Conservation (phyloP, 2,888 invertebrate species). For the Parnassius orleans region DNA sequence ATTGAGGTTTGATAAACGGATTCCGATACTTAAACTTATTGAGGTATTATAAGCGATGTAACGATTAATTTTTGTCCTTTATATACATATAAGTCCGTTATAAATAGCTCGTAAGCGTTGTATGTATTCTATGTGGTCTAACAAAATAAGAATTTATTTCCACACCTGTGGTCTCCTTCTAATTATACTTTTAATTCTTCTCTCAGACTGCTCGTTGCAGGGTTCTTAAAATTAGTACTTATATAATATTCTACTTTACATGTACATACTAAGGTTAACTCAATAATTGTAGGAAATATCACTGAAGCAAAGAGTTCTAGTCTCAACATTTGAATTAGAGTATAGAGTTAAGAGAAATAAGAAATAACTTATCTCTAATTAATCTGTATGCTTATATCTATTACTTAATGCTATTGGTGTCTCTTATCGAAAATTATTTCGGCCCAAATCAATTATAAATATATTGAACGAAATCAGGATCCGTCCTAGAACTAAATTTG, state of each 20-base stretch:
- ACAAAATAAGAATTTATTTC: slow-evolving; percentile 46
- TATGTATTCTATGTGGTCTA: slow-evolving; percentile 50
- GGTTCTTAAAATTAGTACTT: neutral
- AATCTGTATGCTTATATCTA: slow-evolving; percentile 7
- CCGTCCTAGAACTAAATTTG: slow-evolving; percentile 36
- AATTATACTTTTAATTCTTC: slow-evolving; percentile 5
- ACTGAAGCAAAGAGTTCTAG: slow-evolving; percentile 11
- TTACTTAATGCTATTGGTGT: neutral
- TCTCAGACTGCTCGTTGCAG: slow-evolving; percentile 7
- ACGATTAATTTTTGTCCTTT: neutral
- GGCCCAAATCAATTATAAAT: slow-evolving; percentile 6
- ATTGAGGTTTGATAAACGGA: neutral
- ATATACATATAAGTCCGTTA: neutral
- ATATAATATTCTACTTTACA: neutral
- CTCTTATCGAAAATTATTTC: slow-evolving; percentile 7
- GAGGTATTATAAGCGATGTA: too few relatives aligned
- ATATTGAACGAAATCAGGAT: slow-evolving; percentile 31
- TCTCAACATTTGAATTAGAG: slow-evolving; percentile 3
- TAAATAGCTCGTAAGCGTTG: neutral
- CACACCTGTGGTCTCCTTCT: slow-evolving; percentile 17
- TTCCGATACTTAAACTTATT: too few relatives aligned
- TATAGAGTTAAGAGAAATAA: neutral
- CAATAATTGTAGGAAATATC: neutral
- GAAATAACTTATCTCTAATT: neutral
- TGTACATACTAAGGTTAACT: neutral